phyloP scores from a whole-genome alignment of 2,888 invertebrate species.

The Clepsis dumicolana region DNA sequence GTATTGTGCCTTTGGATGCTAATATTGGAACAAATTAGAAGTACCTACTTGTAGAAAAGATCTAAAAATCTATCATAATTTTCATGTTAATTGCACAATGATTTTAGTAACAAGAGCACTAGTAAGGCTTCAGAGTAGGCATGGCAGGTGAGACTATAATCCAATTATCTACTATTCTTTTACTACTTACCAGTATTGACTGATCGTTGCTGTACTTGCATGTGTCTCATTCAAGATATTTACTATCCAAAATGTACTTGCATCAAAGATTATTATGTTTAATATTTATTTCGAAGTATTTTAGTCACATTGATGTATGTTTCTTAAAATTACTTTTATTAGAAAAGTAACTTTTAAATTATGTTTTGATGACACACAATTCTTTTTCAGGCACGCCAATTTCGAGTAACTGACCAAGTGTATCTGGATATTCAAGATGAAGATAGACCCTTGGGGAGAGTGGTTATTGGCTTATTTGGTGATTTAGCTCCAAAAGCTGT shows the following conservation, averaged over 20 bases:
- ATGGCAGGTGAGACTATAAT: slow-evolving; percentile 44
- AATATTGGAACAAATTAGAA: slow-evolving; percentile 22
- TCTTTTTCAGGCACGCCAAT: slow-evolving; percentile 85
- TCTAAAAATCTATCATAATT: slow-evolving; percentile 7
- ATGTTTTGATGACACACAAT: slow-evolving; percentile 2
- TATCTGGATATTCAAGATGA: slow-evolving; percentile 93
- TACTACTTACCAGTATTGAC: slow-evolving; percentile 39
- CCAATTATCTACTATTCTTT: slow-evolving; percentile 47
- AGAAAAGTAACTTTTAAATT: neutral
- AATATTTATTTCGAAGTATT: slow-evolving; percentile 48
- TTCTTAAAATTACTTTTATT: neutral
- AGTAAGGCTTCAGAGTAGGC: slow-evolving; percentile 47
- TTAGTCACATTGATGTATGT: slow-evolving; percentile 54
- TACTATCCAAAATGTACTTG: slow-evolving; percentile 51
- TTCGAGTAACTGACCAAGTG: slow-evolving; percentile 92
- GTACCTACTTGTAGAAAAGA: neutral
- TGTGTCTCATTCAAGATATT: slow-evolving; percentile 43
- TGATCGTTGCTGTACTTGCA: slow-evolving; percentile 10
- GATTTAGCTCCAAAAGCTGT: slow-evolving; percentile 94
- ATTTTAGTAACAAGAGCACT: slow-evolving; percentile 38
- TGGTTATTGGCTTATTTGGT: slow-evolving; percentile 96
- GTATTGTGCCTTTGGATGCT: slow-evolving; percentile 50
- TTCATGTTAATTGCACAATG: slow-evolving; percentile 35
- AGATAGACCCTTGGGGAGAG: slow-evolving; percentile 90
- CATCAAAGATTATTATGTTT: slow-evolving; percentile 48